Base-by-base conservation (phyloP, 2,888 invertebrate genomes). In the Heliothis peltigera region DNA sequence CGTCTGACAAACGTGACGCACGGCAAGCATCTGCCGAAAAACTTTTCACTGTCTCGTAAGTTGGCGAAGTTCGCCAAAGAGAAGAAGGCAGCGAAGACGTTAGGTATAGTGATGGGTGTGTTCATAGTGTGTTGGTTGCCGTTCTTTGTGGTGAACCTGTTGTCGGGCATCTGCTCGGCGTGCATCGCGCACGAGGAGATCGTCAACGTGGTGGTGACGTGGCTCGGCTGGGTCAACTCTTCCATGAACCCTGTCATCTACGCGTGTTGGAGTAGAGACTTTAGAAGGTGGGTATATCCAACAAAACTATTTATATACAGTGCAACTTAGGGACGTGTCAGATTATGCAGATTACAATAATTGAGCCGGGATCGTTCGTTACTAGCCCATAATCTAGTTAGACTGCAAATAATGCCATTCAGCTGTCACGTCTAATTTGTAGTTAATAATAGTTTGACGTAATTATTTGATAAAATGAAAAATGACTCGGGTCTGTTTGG, bases 161-260 rank as follows among this genome's bases (percentile, higher is more conserved):
- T 99, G 84, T 98, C 98, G 49, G 99, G 98, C 18, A 97, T 99
- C 87, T 98, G 98, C 91, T 96, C 97, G 70, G 96, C 97, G 84
- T 98, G 98, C 92, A 98, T 98, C 80, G 97, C 97, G 91, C 97
- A 98, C 86, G 98, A 98, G 87, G 98, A 98, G 91, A 96, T 98
- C 64, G 97, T 98, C 28, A 97, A 97, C 74, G 97, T 98, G 46
- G 96, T 98, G 65, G 98, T 98, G 67, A 98, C 98, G 77, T 98
- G 98, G 98, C 96, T 98, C 46, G 98, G 98, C 57, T 98, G 98
- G 98, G 98, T 98, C 90, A 98, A 98, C 93, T 98, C 98, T 51
- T 98, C 98, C 70, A 98, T 98, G 98, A 98, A 98, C 95, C 99
- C 99, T 0, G 98, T 99, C 78, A 99, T 99, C 87, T 99, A 99